Conservation (phyloP, 2,888 invertebrate genomes). For the Caenorhabditis macrosperma region DNA sequence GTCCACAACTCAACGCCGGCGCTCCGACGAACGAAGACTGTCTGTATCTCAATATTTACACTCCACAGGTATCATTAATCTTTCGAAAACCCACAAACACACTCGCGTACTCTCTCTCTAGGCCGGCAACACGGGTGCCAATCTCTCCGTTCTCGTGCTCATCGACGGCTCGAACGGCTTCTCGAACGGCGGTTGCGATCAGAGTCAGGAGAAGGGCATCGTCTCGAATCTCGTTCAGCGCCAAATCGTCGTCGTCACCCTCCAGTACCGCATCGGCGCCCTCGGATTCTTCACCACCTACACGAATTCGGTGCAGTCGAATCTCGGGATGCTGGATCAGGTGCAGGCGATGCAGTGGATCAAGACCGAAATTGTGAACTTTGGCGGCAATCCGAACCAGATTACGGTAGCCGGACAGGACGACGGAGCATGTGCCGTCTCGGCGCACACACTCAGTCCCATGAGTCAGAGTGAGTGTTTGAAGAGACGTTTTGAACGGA, state of each 20-base stretch:
- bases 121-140: constrained; percentile 48
- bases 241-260: constrained; percentile 72
- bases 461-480: constrained; percentile 72
- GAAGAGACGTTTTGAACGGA: neutral
- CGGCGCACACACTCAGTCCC: constrained; percentile 70
- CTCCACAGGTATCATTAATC: constrained; percentile 51
- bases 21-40: constrained; percentile 69
- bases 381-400: constrained; percentile 75
- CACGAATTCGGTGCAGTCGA: constrained; percentile 67
- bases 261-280: constrained; percentile 74
- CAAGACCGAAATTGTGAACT: constrained; percentile 73
- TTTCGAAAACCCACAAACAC: neutral
- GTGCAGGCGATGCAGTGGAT: constrained; percentile 72
- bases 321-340: constrained; percentile 77
- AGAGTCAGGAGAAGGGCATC: constrained; percentile 63
- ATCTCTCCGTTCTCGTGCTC: constrained; percentile 69
- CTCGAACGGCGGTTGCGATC: constrained; percentile 64
- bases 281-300: constrained; percentile 73
- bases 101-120: neutral
- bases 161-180: constrained; percentile 70
- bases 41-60: constrained; percentile 73
- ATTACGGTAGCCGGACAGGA: constrained; percentile 76
- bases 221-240: constrained; percentile 70
- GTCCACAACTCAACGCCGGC: constrained; percentile 65
- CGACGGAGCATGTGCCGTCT: constrained; percentile 72